Conservation (phyloP, 2,888 invertebrate species). For the Anthoptus insignis region DNA sequence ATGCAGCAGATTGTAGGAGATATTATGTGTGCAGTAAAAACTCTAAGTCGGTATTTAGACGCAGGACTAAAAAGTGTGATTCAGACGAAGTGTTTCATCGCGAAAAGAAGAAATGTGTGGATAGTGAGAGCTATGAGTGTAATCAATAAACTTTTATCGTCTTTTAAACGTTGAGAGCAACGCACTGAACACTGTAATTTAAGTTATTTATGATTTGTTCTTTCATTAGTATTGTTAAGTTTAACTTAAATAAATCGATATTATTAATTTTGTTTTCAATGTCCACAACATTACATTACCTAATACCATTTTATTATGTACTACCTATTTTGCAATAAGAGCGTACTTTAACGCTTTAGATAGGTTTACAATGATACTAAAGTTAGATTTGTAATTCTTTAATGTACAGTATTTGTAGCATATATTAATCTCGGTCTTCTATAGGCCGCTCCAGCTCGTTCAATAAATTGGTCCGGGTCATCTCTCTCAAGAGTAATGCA, state of each 20-base stretch:
- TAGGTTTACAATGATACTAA: too few species aligned
- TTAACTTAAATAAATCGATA: too few species aligned
- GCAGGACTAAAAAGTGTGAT: slow-evolving; percentile 73
- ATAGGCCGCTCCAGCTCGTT: slow-evolving; percentile 60
- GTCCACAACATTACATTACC: too few species aligned
- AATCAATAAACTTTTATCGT: slow-evolving; percentile 26
- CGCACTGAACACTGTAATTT: neutral
- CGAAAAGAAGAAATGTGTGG: slow-evolving; percentile 68
- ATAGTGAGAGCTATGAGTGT: slow-evolving; percentile 68
- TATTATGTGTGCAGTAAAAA: slow-evolving; percentile 77
- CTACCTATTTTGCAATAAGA: too few species aligned
- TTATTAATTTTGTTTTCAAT: too few species aligned
- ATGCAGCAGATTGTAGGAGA: slow-evolving; percentile 70
- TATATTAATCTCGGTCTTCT: slow-evolving; percentile 63
- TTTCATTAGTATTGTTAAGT: too few species aligned
- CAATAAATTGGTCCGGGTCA: slow-evolving; percentile 70
- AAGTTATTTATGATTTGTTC: neutral
- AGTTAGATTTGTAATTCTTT: neutral
- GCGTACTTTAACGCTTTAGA: too few species aligned
- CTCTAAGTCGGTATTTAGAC: slow-evolving; percentile 60
- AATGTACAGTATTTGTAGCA: neutral
- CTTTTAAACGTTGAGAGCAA: neutral
- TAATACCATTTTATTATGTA: too few species aligned
- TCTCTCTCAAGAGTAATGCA: slow-evolving; percentile 75
- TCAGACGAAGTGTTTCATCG: slow-evolving; percentile 74